Evolutionary conservation across 2,888 invertebrate species (phyloP), one percentile per base, ranked within the genome.

Genomic region (Leptinotarsa tumamoca): DNA sequence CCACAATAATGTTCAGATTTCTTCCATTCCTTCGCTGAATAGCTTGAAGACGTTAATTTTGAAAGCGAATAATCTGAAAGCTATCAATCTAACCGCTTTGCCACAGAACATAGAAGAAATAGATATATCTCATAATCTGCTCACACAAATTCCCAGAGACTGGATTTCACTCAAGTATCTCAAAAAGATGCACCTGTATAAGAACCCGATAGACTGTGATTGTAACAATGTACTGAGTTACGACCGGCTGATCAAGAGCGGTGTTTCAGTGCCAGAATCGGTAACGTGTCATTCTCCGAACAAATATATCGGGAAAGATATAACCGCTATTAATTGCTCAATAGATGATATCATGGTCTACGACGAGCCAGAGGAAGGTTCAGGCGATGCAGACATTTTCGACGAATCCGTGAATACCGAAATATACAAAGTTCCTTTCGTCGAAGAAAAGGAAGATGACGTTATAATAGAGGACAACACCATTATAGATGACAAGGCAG

Each of bases 201-300:
- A 92, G 66, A 95, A 95, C 85, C 92, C 92, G 54, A 88, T 95
- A 7, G 90, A 92, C 81, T 95, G 95, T 87, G 91, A 93, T 49
- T 95, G 95, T 84, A 90, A 91, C 78, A 70, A 70, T 49, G 87
- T 94, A 74, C 89, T 90, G 79, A 90, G 91, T 68, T 91, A 94
- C 79, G 92, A 94, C 83, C 90, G 90, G 81, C 86, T 95, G 80
- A 85, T 83, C 50, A 80, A 82, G 74, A 78, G 82, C n/a, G 83
- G 83, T 17, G 84, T 88, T 51, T 74, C 74, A 7, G 79, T 88
- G 61, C 81, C 83, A n/a, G 83, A 84, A 77, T 76, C 83, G 69
- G 81, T 87, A 7, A 84, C 80, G 50, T 89, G 89, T 78, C 79
- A 83, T 76, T 83, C 82, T 17, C 86, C 87, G 3, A 80, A 81